A percentile compares a stretch with the other conserved stretches of the same genome.
Evolutionary conservation across 2,888 invertebrate species (phyloP).

Genomic region (Nomada ruficornis): DNA sequence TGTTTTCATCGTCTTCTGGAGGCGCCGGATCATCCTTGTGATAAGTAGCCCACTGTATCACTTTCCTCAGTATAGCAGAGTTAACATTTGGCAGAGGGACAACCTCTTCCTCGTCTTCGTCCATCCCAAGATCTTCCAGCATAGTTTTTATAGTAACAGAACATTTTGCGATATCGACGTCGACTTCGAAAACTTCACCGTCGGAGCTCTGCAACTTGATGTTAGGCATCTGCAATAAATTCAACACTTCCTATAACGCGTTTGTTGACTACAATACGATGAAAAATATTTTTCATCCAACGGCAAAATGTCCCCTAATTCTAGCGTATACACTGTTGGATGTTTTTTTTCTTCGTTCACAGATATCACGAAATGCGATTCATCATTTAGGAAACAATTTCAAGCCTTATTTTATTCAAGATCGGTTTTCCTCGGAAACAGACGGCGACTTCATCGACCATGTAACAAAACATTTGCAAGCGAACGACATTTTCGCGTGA

Average conservation of each 20-base stretch:
- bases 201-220: slow-evolving; percentile 98
- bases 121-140: slow-evolving; percentile 97
- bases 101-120: slow-evolving; percentile 96
- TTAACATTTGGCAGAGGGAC: slow-evolving; percentile 99
- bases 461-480: background rate
- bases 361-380: background rate
- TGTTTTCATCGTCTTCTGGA: slow-evolving; percentile 98
- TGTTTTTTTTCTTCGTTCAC: background rate
- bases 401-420: too few relatives aligned
- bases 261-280: background rate
- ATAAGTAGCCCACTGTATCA: slow-evolving; percentile 96
- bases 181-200: slow-evolving; percentile 97
- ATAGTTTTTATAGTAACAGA: slow-evolving; percentile 99
- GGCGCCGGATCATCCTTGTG: slow-evolving; percentile 98
- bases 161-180: slow-evolving; percentile 98
- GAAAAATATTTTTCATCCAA: background rate
- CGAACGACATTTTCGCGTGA: slow-evolving; percentile 45
- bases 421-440: slow-evolving; percentile 1
- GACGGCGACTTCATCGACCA: slow-evolving; percentile 15
- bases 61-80: slow-evolving; percentile 97
- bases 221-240: slow-evolving; percentile 91
- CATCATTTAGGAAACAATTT: background rate
- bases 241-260: background rate
- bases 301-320: slow-evolving; percentile 6
- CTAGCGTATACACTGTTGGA: background rate